Percentiles rank a stretch among this genome's conserved stretches.
Conservation (phyloP, 2,113 vertebrate species). For the Oxyruncus cristatus region DNA sequence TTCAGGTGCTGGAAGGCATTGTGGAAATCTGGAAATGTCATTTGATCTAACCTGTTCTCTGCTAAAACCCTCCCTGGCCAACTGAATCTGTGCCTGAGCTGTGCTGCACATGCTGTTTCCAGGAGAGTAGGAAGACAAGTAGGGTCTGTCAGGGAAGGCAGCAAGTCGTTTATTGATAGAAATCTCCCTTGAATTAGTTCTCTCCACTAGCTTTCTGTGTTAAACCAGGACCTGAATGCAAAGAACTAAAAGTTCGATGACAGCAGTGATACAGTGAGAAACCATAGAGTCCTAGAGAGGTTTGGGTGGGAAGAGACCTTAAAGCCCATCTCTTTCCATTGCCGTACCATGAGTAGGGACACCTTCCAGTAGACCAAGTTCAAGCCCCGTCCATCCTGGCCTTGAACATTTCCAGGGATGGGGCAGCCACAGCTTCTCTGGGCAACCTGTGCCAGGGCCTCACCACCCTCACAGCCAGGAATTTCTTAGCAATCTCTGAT, state of each 20-base stretch:
- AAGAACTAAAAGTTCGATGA: neutral
- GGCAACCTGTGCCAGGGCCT: neutral
- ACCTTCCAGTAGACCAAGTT: rapidly evolving
- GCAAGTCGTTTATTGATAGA: neutral
- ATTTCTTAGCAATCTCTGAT: neutral
- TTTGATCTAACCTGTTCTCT: neutral
- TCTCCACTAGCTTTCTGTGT: neutral
- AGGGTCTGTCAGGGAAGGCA: neutral
- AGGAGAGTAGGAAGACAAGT: neutral
- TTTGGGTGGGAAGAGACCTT: neutral
- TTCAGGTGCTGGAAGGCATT: neutral
- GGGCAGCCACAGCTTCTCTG: neutral
- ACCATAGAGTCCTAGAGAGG: neutral
- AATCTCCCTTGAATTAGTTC: neutral
- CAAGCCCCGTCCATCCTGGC: rapidly evolving
- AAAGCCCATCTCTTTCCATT: neutral
- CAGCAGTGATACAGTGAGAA: neutral
- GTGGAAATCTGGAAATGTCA: conserved; percentile 12
- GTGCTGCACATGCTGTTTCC: neutral
- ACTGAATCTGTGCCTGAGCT: neutral
- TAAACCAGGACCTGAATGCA: neutral
- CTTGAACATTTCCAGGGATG: neutral
- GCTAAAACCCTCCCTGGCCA: neutral
- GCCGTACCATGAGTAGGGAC: rapidly evolving
- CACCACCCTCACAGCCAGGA: rapidly evolving